A percentile compares a stretch with the other conserved stretches of the same genome.
Evolutionary conservation across 2,113 vertebrate genomes (phyloP).

Genomic region (Hemibagrus wyckioides): DNA sequence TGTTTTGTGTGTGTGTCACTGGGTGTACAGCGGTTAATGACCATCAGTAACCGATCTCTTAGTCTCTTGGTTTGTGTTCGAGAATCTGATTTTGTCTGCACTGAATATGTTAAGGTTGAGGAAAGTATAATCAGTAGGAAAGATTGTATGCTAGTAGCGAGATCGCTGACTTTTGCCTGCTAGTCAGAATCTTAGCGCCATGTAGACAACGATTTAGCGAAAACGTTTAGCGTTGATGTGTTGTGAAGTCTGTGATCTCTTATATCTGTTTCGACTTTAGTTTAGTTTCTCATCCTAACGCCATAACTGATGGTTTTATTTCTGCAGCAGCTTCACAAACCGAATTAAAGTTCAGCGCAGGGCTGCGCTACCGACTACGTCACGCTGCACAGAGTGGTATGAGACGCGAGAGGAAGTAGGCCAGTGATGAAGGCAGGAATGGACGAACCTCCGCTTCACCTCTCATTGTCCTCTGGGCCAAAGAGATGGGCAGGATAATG

Average conservation of each 20-base stretch:
- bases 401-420: not conserved
- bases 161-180: not conserved
- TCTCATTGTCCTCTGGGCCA: constrained; percentile 13
- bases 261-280: too few species aligned
- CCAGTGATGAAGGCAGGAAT: not conserved
- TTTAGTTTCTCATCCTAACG: too few species aligned
- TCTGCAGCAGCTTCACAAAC: not conserved
- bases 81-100: not conserved
- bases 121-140: not conserved
- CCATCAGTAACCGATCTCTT: too few species aligned
- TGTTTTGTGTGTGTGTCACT: not conserved
- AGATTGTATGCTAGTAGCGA: not conserved
- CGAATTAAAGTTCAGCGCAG: not conserved
- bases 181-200: not conserved
- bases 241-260: too few species aligned
- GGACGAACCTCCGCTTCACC: constrained; percentile 27
- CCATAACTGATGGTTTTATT: too few species aligned
- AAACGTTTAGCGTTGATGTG: not conserved
- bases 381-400: not conserved
- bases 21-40: not conserved
- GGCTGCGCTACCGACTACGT: not conserved
- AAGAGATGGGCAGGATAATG: constrained; percentile 42
- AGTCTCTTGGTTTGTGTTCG: not conserved
- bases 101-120: not conserved
- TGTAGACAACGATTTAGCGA: not conserved